Conservation (phyloP, 2,888 invertebrate species). For the Hirtodrosophila histrioides region DNA sequence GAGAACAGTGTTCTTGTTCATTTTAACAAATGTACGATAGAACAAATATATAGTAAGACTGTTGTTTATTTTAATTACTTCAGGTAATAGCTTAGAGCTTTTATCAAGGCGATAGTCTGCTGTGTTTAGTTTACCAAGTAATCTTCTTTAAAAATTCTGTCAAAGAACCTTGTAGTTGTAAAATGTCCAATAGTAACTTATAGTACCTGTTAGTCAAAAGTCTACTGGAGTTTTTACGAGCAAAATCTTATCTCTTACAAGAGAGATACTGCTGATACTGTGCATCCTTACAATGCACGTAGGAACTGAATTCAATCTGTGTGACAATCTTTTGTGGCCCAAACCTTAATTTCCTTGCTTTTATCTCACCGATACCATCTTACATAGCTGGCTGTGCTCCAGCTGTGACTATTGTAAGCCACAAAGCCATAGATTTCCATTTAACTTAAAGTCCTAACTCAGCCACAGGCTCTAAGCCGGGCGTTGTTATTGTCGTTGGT, state of each 20-base stretch:
- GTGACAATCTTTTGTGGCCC: constrained; percentile 1
- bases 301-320: neutral
- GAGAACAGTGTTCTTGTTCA: no score
- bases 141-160: no score
- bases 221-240: no score
- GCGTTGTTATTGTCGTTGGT: constrained; percentile 21
- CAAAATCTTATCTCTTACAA: neutral
- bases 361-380: constrained; percentile 3
- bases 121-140: no score
- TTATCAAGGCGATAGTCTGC: no score
- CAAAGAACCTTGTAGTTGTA: no score
- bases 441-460: constrained; percentile 68
- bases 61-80: no score
- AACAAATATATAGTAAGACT: no score
- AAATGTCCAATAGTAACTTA: no score
- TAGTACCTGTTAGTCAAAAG: no score
- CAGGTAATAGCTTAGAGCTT: no score
- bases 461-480: constrained; percentile 43
- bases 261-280: neutral
- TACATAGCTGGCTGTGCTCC: constrained; percentile 7
- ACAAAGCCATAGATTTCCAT: constrained; percentile 75
- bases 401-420: constrained; percentile 50
- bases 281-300: neutral
- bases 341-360: constrained; percentile 21
- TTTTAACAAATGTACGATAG: no score